Base-by-base conservation (phyloP, 2,113 vertebrate genomes). In the Scomber colias region DNA sequence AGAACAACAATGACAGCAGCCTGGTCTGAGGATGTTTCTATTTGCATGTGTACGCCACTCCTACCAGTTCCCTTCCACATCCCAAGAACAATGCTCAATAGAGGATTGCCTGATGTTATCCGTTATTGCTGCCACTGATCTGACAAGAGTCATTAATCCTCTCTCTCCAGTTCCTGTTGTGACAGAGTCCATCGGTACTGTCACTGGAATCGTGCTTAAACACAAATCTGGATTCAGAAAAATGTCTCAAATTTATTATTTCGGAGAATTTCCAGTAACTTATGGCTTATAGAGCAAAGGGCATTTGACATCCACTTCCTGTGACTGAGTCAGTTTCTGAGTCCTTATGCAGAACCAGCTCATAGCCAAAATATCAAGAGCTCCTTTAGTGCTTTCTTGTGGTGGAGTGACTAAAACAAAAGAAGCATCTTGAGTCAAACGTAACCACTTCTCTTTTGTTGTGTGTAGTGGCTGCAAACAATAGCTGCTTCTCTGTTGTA, bases 61-160 rank as follows among this genome's bases (percentile, higher is more conserved):
- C 73, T 82, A 61, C 59, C 62, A 71, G 65, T 51, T 75, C 60
- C 69, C 71, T 60, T 61, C 74, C 71, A 27, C 55, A 73, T 76
- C 66, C 19, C 10, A 27, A 70, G 78, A 90, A 92, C 92, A 94
- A 92, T 94, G 72, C 68, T 85, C 68, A 85, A 91, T 89, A 83
- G 79, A 91, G 75, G 65, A 66, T 65, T 59, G 77, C 77, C 83
- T 90, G 87, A 86, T 92, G 89, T 93, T 92, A 92, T 84, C 80
- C 64, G 55, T 53, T 73, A 45, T 66, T 16, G 54, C 81, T 77
- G 83, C 79, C 76, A 82, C 89, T 77, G 77, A 87, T 90, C 79
- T 80, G 89, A 90, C 74, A 27, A 16, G 24, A 71, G 77, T 75
- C 75, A 60, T 86, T 71, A 77, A 84, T 81, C 61, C 75, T 65